Base-by-base conservation (phyloP, 2,888 invertebrate genomes). In the Calameuta filiformis region DNA sequence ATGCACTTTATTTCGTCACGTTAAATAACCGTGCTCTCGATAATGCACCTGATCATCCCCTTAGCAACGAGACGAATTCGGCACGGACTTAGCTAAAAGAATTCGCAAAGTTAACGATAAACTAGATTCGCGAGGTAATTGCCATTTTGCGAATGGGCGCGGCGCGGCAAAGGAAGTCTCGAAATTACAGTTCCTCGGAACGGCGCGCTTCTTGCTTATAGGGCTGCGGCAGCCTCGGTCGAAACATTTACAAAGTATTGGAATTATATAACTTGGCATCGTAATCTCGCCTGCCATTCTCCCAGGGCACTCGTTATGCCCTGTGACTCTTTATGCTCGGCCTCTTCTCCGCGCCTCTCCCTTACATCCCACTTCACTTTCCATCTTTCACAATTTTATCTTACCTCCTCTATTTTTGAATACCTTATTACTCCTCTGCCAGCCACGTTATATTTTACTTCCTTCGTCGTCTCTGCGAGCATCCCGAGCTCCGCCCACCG, bases 311-410 rank as follows among this genome's bases (percentile, higher is more conserved):
- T 75, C 74, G 69, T 68, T 77, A 80, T 83, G 15, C 40, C 81
- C 80, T 79, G 84, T 81, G 80, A 83, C 82, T 84, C 15, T 33
- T 81, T 78, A 83, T 80, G 82, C 82, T 82, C 83, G 81, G 68
- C 76, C 76, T 76, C 77, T 80, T 79, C 40, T 40, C 15, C 40
- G 40, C 40, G 15, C 40, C 40, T 15, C 15, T 15, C 15, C 40
- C 2, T 40, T 40, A 1, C 6, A 40, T 15, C 15, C 40, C 40
- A 15, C 40, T 40, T 40, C 40, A 40, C 15, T 40, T 40, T 40
- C 40, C 40, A 15, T 40, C 40, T 40, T 6, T 40, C 40, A 15
- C 40, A 4, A 15, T 40, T 40, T 40, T 40, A 15, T 40, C 6
- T 40, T 40, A 0, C 15, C 40, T 40, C 40, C 40, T 40, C 15